phyloP scores from a whole-genome alignment of 2,888 invertebrate genomes.

The Hypselothyrea guttata region DNA sequence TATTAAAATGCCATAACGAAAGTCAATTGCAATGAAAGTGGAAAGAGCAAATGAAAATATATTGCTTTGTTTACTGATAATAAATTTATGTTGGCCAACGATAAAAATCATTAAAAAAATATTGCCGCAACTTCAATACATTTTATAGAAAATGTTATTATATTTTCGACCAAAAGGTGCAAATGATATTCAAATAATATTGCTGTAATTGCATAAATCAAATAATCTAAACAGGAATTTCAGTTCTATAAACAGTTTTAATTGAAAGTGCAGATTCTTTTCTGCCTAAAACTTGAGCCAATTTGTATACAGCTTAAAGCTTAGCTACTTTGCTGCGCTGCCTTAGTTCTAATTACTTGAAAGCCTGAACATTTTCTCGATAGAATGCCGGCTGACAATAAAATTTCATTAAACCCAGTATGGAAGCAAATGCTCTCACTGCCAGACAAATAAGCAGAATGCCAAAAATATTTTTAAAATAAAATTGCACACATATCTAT shows the following conservation, averaged over 20 bases:
- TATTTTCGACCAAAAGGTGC: no score
- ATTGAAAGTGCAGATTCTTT: no score
- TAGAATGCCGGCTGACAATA: neutral
- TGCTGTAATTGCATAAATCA: no score
- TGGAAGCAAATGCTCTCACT: neutral
- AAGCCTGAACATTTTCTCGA: neutral
- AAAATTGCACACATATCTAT: slow-evolving; percentile 54
- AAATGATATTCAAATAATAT: no score
- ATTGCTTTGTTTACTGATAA: slow-evolving; percentile 60
- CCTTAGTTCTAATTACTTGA: slow-evolving; percentile 3
- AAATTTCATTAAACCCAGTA: slow-evolving; percentile 2
- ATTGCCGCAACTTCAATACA: no score
- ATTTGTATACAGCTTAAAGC: no score
- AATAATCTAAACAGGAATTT: no score
- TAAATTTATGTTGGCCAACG: slow-evolving; percentile 49
- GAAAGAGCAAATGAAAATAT: slow-evolving; percentile 19
- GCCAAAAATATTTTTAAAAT: slow-evolving; percentile 40
- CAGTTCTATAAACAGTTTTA: no score
- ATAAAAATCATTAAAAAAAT: no score
- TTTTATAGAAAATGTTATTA: no score
- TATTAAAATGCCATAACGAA: slow-evolving; percentile 35
- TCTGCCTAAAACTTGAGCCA: no score
- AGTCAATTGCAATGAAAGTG: slow-evolving; percentile 24
- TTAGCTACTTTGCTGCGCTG: no score
- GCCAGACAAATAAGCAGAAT: slow-evolving; percentile 24